Conservation (phyloP, 1,140 invertebrate species). For the Coelopa frigida region DNA sequence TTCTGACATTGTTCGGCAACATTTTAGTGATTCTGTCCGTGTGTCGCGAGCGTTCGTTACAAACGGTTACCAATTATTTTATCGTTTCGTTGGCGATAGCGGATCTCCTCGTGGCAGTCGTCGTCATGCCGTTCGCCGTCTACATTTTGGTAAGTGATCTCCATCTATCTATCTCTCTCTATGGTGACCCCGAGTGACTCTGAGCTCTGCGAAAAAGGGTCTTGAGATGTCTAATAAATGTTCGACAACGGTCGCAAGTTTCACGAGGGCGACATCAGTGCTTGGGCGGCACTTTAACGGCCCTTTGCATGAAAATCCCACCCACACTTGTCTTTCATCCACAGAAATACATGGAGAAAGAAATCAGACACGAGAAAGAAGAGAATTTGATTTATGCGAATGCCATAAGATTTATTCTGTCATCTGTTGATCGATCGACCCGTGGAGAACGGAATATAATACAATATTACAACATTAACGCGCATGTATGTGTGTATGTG, state of each 20-base stretch:
- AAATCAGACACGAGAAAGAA: not conserved
- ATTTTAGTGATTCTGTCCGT: slow-evolving; percentile 93
- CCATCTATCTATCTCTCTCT: not conserved
- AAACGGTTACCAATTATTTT: slow-evolving; percentile 97
- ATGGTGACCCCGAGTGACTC: not conserved
- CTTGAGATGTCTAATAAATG: too few species aligned
- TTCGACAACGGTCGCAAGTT: too few species aligned
- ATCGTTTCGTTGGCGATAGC: slow-evolving; percentile 96
- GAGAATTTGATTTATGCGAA: slow-evolving; percentile 6
- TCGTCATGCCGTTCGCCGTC: slow-evolving; percentile 98
- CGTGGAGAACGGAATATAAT: not conserved
- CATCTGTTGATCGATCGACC: slow-evolving; percentile 3
- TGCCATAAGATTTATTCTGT: too few species aligned
- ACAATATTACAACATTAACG: slow-evolving; percentile 3
- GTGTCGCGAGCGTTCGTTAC: slow-evolving; percentile 76
- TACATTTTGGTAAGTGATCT: slow-evolving; percentile 82
- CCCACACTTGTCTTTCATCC: not conserved
- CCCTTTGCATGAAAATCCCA: too few species aligned
- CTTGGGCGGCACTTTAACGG: too few species aligned
- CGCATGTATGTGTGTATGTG: not conserved
- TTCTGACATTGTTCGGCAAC: slow-evolving; percentile 94
- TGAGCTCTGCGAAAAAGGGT: slow-evolving; percentile 1
- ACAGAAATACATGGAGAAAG: not conserved
- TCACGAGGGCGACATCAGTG: too few species aligned
- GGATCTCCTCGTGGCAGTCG: slow-evolving; percentile 89